Percentiles rank a stretch among this genome's conserved stretches.
These are phyloP conservation scores for Penelope pileata DNA, from an alignment of 2,113 vertebrate genomes.

Conservation along the genomic window DNA sequence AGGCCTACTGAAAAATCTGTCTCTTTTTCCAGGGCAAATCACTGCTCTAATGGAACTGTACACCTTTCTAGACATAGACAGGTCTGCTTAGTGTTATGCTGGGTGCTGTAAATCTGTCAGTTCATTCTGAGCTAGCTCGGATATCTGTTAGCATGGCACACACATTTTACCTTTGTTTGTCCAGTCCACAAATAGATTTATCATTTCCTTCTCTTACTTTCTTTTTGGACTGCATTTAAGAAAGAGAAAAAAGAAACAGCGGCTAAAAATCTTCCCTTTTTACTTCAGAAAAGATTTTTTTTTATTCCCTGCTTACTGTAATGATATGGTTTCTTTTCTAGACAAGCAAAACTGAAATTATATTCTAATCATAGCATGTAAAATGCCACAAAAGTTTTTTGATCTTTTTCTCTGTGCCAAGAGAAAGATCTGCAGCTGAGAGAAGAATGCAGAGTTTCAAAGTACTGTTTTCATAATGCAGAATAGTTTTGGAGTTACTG, in stretches of 20 bases:
- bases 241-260: background rate
- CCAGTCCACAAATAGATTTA: background rate
- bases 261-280: background rate
- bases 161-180: background rate
- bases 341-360: background rate
- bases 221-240: background rate
- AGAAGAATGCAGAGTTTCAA: background rate
- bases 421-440: background rate
- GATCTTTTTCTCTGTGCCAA: background rate
- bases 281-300: background rate
- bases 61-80: background rate
- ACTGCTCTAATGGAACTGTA: background rate
- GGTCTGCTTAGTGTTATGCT: background rate
- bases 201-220: background rate
- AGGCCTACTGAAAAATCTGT: background rate
- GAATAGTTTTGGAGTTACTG: background rate
- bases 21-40: background rate
- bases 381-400: background rate
- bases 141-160: accelerated
- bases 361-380: background rate
- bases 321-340: background rate
- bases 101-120: slow-evolving; percentile 14
- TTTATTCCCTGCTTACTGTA: background rate
- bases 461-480: background rate
- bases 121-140: background rate